Base-by-base conservation (phyloP, 2,797 vertebrate species). In the Takifugu ocellatus region DNA sequence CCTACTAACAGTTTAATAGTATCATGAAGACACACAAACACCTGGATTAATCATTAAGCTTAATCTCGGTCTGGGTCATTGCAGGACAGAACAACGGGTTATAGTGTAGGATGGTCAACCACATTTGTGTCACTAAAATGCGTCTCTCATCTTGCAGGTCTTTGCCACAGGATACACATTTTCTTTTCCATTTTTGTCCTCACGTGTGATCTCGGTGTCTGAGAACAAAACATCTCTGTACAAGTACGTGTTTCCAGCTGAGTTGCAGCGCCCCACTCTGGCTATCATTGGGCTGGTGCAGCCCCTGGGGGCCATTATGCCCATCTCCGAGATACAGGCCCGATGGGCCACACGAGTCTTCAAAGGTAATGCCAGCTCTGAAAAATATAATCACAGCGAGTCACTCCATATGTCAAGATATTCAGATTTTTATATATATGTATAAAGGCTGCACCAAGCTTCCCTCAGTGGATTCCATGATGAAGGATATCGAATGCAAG, bases 111-210 rank as follows among this genome's bases (percentile, higher is more conserved):
- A 3, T 42, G 16, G 11, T 26, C 9, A 0, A 1, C 16, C 21
- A 9, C 0, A 16, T 2, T 11, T 31, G 25, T 45, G n/a, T 51
- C 31, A 54, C 51, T 52, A 2, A 68, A 17, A 31, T 9, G 11
- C 44, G 9, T n/a, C 1, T 0, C 5, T 6, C 50, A 16, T 66
- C 49, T 64, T 72, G 6, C 66, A 90, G 88, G 86, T 94, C 57
- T 94, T 95, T 83, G 90, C 91, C 51, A 93, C 92, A 16, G 92
- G 92, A 45, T 93, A 93, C 84, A 87, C 6, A 16, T 93, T 92
- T 60, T 88, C 89, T 72, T 21, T 21, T 21, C 21, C 21, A 21
- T 21, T 21, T 21, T 21, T 21, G 21, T 21, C 21, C 21, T 21
- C 90, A 2, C 17, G 82, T 2, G 64, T 91, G 16, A 39, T 91